Conservation (phyloP, 2,113 vertebrate genomes). For the Lasiurus cinereus region DNA sequence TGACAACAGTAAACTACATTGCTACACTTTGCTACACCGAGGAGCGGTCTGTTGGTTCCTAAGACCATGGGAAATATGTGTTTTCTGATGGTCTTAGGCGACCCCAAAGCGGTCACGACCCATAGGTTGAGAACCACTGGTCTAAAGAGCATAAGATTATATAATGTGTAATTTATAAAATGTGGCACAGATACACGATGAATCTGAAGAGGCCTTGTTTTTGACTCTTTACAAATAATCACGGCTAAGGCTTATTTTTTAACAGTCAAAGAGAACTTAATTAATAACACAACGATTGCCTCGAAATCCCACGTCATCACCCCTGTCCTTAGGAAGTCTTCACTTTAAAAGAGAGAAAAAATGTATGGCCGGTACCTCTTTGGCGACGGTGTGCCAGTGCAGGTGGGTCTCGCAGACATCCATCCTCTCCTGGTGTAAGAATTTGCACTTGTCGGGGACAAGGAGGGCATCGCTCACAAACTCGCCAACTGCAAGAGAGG, state of each 20-base stretch:
- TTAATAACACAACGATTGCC: background rate
- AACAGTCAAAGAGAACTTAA: background rate
- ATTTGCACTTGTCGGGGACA: constrained; percentile 98
- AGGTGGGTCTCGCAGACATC: constrained; percentile 98
- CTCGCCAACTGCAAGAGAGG: constrained; percentile 93
- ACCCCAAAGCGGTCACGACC: too few relatives aligned
- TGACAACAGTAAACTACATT: too few relatives aligned
- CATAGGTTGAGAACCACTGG: too few relatives aligned
- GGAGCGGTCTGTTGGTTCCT: too few relatives aligned
- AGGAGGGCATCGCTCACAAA: constrained; percentile 99
- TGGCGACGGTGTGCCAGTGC: constrained; percentile 99
- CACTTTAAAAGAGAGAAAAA: background rate
- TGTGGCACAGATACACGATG: background rate
- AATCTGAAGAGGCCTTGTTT: background rate
- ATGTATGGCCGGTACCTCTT: constrained; percentile 90
- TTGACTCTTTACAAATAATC: background rate
- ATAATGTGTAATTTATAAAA: background rate
- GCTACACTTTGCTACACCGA: too few relatives aligned
- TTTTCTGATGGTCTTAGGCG: too few relatives aligned
- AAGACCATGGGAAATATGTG: too few relatives aligned
- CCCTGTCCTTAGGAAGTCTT: background rate
- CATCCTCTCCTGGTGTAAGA: constrained; percentile 99
- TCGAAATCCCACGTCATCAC: background rate
- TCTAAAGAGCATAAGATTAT: background rate
- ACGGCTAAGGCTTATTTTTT: background rate